Base-by-base conservation (phyloP, 2,113 vertebrate species). In the Hypomesus transpacificus region DNA sequence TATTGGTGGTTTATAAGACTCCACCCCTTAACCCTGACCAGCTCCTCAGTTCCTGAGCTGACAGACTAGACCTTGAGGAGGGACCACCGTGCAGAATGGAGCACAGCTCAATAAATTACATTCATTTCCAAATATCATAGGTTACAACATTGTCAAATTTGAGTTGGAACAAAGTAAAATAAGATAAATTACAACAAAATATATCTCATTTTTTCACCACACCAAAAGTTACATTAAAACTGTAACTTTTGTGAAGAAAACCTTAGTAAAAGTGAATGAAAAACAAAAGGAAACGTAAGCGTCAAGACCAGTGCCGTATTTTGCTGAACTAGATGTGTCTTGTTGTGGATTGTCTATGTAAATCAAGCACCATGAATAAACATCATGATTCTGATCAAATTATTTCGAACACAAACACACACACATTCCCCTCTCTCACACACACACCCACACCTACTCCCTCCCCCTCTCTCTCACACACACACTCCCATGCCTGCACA, bases 91-190 rank as follows among this genome's bases (percentile, higher is more conserved):
- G 77, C 85, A 85, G 83, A 82, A 87, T 26, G 69, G 72, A 85
- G 86, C 87, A 82, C 82, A 89, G 87, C 84, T 91, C 84, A 91
- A 92, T 92, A 91, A 91, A 88, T 92, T 92, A 92, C 90, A 91
- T 92, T 92, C 89, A 90, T 89, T 84, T 91, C 84, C 88, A 91
- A 90, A 90, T 84, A 89, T 78, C 86, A 87, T 86, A 91, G 86
- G 89, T 89, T 91, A 91, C 89, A 89, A 87, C 85, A 85, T 86
- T 57, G 74, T 85, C 81, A 88, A 87, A 81, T 85, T 84, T 80
- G 87, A n/a, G n/a, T n/a, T n/a, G n/a, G n/a, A n/a, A 90, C 85
- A 80, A 79, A 79, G 66, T 70, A 82, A 90, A 81, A 5, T 34
- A 86, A 85, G 81, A 87, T 86, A 86, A 89, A 87, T 87, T 85